Evolutionary conservation across 1,140 invertebrate genomes (phyloP).

Genomic region (Lethrus apterus): DNA sequence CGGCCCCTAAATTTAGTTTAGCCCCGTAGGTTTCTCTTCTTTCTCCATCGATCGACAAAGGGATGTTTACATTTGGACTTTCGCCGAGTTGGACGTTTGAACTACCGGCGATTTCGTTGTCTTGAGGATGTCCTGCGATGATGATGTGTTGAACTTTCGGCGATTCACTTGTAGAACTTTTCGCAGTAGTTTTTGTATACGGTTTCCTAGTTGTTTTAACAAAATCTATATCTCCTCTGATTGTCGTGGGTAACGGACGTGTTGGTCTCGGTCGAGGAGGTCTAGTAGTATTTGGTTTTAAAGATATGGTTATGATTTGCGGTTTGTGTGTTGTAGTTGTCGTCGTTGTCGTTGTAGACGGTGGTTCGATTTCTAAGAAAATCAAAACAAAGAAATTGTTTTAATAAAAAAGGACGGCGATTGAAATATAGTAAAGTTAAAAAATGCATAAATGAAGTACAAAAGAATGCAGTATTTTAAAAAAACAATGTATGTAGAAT

Average conservation of each 20-base stretch:
- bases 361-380: conserved; percentile 6
- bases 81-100: conserved; percentile 46
- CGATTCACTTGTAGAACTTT: conserved; percentile 25
- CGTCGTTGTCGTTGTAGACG: conserved; percentile 18
- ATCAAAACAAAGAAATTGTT: neutral
- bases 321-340: conserved; percentile 26
- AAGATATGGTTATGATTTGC: neutral
- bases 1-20: conserved; percentile 74
- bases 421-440: neutral
- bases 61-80: conserved; percentile 59
- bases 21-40: conserved; percentile 60
- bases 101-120: conserved; percentile 49
- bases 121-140: conserved; percentile 56
- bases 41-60: conserved; percentile 58
- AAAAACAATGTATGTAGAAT: too few relatives aligned
- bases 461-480: neutral
- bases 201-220: conserved; percentile 25
- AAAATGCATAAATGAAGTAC: neutral
- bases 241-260: conserved; percentile 38
- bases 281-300: neutral
- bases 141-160: conserved; percentile 50
- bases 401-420: conserved; percentile 7
- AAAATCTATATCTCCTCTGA: conserved; percentile 26
- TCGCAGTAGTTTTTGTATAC: neutral
- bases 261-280: conserved; percentile 35